Base-by-base conservation (phyloP, 1,140 invertebrate genomes). In the Chironomus striatipennis region DNA sequence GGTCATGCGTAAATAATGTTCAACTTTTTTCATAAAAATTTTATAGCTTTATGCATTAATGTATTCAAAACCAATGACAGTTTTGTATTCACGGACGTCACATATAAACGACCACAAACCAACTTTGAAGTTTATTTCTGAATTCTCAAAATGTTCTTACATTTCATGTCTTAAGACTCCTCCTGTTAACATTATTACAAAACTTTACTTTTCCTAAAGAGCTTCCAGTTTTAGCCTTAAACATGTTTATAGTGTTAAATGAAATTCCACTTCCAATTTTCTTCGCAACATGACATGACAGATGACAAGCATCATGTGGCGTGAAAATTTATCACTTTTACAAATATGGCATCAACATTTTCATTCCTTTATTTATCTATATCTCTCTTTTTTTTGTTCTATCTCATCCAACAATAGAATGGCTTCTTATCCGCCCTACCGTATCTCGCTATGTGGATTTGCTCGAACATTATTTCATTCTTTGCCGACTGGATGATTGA, bases 361-460 rank as follows among this genome's bases (percentile, higher is more conserved):
- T 74, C 10, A 57, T 18, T 43, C 43, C 15, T 10, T 74, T 73
- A 67, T 65, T 47, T 72, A 8, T 17, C n/a, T 64, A 7, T 70
- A 7, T 18, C 67, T 20, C 21, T 20, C 18, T 70, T 18, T 17
- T 7, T 24, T 10, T 20, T 9, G 18, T 8, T 21, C 20, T 67
- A 8, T 18, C 17, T 67, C 65, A 17, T 18, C 17, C 17, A 18
- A 67, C 18, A n/a, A 21, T 12, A 73, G 42, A 73, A 73, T 42
- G 72, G 72, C 21, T 6, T 42, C 7, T 42, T 73, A 18, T 73
- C 72, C 0, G 42, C 72, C 15, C 3, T 73, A 5, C 24, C 42
- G 1, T 24, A 94, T 78, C 82, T 94, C 21, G 90, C 91, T 74
- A 94, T 94, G 93, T 95, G 92, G 92, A 81, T 93, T 42, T 93